A percentile compares a stretch with the other conserved stretches of the same genome.
These are phyloP conservation scores for Cosmia pyralina DNA, from an alignment of 2,888 invertebrate species.

Conservation along the genomic window DNA sequence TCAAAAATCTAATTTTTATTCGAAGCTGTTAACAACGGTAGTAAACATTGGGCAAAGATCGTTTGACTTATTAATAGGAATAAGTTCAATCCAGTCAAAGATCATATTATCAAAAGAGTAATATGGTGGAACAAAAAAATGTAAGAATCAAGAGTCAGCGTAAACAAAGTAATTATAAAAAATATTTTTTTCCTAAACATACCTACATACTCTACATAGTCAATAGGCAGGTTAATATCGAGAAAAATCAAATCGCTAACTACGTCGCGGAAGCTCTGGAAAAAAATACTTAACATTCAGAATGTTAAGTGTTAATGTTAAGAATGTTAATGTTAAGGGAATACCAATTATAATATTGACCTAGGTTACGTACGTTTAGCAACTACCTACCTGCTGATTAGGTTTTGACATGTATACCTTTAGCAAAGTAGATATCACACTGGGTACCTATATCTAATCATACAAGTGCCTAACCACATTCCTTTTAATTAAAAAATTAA, in stretches of 20 bases:
- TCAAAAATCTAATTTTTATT: slow-evolving; percentile 1
- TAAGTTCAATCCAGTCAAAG: neutral
- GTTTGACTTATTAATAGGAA: neutral
- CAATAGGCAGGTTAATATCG: no score
- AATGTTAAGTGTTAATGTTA: neutral
- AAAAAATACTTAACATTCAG: neutral
- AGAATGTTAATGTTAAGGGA: neutral
- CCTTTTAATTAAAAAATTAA: slow-evolving; percentile 65
- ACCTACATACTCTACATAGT: neutral
- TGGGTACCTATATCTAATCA: slow-evolving; percentile 16
- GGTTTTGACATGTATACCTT: slow-evolving; percentile 10
- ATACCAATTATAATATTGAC: slow-evolving; percentile 10
- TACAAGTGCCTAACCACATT: slow-evolving; percentile 41
- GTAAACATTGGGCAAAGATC: neutral
- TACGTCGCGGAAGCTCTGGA: neutral
- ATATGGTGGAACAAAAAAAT: neutral
- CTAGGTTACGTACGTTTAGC: slow-evolving; percentile 23
- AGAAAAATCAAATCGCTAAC: neutral
- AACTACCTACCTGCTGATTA: neutral
- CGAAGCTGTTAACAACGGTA: neutral
- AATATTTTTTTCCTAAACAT: neutral
- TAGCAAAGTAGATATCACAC: slow-evolving; percentile 11
- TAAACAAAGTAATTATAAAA: neutral
- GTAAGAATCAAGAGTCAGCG: neutral
- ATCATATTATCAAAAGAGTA: neutral